Evolutionary conservation across 1,140 invertebrate genomes (phyloP).

Genomic region (Bombus turneri): DNA sequence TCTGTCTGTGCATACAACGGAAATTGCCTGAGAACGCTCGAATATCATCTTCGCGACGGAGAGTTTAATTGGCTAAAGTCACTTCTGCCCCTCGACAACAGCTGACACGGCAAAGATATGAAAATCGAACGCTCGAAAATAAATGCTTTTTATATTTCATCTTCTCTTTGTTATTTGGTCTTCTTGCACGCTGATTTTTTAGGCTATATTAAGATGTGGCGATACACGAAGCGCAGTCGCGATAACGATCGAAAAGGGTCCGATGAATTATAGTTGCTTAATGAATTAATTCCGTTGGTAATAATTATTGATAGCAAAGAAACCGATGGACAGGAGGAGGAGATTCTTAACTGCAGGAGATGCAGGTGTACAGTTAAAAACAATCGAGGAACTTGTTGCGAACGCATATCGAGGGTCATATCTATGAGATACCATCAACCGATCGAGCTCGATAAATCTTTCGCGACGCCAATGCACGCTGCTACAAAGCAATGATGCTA

Average conservation of each 20-base stretch:
- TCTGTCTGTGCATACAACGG: conserved; percentile 33
- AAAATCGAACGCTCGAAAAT: conserved; percentile 15
- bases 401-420: not conserved
- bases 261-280: conserved; percentile 46
- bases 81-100: conserved; percentile 21
- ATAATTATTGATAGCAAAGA: conserved; percentile 50
- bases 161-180: not conserved
- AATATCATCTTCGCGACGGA: conserved; percentile 38
- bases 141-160: not conserved
- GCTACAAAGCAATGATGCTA: not conserved
- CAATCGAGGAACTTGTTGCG: conserved; percentile 28
- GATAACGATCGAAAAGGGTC: conserved; percentile 9
- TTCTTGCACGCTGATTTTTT: not conserved
- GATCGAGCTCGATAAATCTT: conserved; percentile 33
- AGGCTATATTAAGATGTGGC: too few species aligned
- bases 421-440: conserved; percentile 7
- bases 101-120: conserved; percentile 16
- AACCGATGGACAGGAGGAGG: conserved; percentile 29
- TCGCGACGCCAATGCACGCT: conserved; percentile 1
- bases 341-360: conserved; percentile 33
- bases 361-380: not conserved
- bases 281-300: conserved; percentile 45
- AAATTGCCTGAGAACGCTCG: conserved; percentile 38
- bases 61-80: conserved; percentile 38
- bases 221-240: not conserved